Evolutionary conservation across 1,140 invertebrate genomes (phyloP), one percentile per base, ranked within the genome.

Genomic region (Macrobrachium nipponense): DNA sequence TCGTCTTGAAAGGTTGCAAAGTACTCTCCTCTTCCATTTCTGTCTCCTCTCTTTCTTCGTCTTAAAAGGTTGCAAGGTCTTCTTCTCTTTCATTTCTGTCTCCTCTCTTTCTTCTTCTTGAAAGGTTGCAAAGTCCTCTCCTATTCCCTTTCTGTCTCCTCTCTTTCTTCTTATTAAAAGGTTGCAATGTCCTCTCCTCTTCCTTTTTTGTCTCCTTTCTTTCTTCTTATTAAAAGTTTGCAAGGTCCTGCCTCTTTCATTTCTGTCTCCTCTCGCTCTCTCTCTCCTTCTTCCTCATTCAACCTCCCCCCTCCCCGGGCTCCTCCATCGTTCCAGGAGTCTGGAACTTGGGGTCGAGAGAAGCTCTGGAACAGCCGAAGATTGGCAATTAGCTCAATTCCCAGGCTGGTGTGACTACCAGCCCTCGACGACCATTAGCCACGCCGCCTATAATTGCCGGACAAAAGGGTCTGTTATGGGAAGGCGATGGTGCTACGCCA

Each of bases 381-480:
- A 76, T 75, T 75, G 72, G 81, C 72, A 82, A 82, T 82, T 82
- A 76, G 59, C 68, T 72, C 80, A 82, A 82, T 62, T 75, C 80
- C 80, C 80, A 20, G 66, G 70, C 68, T 44, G 66, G 80, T 59
- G 80, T 51, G 81, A 60, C 59, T 76, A 36, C 51, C 80, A 72
- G 70, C 80, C 80, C 80, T 75, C 20, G 80, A 73, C 80, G 73
- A 17, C 80, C 80, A 82, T 82, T 82, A 82, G 80, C 80, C 70
- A 43, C 80, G 73, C 68, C 80, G 61, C 51, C 80, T 75, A 82
- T 82, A 82, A 82, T 82, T 82, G 80, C 80, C 80, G 59, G 60
- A 82, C 81, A 82, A 82, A 82, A 76, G 81, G 81, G 23, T 59
- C 81, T 82, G 81, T 75, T 76, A 82, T 76, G 81, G 27, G 59